phyloP scores from a whole-genome alignment of 2,888 invertebrate species.

The Tanypteryx hageni region DNA sequence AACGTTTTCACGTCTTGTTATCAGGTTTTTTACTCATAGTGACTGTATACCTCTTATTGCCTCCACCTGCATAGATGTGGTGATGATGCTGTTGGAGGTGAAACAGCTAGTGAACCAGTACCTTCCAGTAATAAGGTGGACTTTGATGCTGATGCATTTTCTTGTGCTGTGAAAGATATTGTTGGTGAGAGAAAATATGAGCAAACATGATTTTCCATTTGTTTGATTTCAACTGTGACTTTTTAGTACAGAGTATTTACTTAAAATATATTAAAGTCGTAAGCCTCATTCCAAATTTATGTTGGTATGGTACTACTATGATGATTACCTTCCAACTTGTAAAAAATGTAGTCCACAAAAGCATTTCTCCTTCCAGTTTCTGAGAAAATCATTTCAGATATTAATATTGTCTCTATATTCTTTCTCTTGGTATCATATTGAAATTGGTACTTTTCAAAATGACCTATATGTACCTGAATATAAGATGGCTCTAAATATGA shows the following conservation, averaged over 20 bases:
- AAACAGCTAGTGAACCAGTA: not conserved
- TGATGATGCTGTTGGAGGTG: not conserved
- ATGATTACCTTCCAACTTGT: too few relatives aligned
- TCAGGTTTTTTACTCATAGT: not conserved
- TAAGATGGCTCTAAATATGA: too few relatives aligned
- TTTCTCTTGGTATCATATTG: too few relatives aligned
- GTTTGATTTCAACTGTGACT: not conserved
- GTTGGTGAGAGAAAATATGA: slow-evolving; percentile 76
- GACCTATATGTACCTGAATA: too few relatives aligned
- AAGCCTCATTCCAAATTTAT: too few relatives aligned
- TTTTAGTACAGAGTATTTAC: not conserved
- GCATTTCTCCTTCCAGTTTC: too few relatives aligned
- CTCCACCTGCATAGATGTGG: not conserved
- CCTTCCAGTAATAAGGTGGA: slow-evolving; percentile 76
- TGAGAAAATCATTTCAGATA: too few relatives aligned
- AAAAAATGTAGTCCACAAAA: too few relatives aligned
- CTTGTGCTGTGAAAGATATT: slow-evolving; percentile 89
- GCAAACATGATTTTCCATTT: not conserved
- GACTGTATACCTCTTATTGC: not conserved
- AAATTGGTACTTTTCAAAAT: too few relatives aligned
- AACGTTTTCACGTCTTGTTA: not conserved
- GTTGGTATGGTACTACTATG: too few relatives aligned
- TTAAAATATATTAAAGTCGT: not conserved
- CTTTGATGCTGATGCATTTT: slow-evolving; percentile 88
- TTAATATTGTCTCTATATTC: too few relatives aligned